Evolutionary conservation across 2,888 invertebrate genomes (phyloP), one percentile per base, ranked within the genome.

Genomic region (Microplitis manilae): DNA sequence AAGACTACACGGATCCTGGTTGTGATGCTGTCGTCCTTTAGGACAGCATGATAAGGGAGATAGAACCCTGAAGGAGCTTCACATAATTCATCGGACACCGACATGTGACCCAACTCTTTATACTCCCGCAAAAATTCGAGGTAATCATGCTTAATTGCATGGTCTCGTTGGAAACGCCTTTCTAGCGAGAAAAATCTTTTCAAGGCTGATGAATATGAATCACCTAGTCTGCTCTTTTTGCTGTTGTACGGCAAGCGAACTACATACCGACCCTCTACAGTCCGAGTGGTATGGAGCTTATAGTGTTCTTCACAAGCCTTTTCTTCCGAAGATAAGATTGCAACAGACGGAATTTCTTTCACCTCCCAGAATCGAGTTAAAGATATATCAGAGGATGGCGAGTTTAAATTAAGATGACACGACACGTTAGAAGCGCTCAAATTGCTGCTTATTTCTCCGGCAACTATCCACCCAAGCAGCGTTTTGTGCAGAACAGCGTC

Each of bases 1-100:
- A 5, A 85, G 83, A 1, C 82, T 81, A 15, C 82, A 20, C 1
- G 79, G 40, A 67, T 76, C 8, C 81, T 85, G 1, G 81, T 83
- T 0, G 84, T 77, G 13, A 41, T 17, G 30, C 80, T 79, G 0
- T 41, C 20, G 13, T 65, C 68, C 40, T 79, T 81, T 17, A 81
- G n/a, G 13, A 83, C 81, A 15, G 78, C 77, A 40, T 80, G 80
- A 64, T 83, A 81, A 1, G 82, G 82, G 0, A 80, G 38, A 38
- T 74, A 74, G 13, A 77, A 77, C 6, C 71, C 79, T 41, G 6
- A n/a, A 15, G 5, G 5, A 6, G 61, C 61, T 15, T 6, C 15
- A 1, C 13, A 8, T 9, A 38, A 9, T 0, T 68, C 41, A n/a
- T 65, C 5, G 15, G 38, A 39, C 20, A 20, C 20, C 20, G 20